Percentiles rank a stretch among this genome's conserved stretches.
These are phyloP conservation scores for Drosophila santomea DNA, from an alignment of 1,140 invertebrate species.

Conservation along the genomic window DNA sequence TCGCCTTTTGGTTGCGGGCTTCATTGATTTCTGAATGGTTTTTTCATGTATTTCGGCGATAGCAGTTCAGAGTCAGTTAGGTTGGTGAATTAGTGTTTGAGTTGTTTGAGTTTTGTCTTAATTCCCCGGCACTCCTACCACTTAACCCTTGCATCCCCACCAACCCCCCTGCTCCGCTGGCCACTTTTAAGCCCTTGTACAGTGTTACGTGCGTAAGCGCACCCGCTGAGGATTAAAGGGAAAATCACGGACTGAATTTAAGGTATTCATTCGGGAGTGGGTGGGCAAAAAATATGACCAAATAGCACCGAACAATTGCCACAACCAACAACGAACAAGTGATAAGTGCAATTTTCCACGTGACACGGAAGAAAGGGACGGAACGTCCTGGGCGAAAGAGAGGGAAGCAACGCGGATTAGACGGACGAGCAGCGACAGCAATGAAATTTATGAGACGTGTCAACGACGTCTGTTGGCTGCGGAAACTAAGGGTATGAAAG, in stretches of 20 bases:
- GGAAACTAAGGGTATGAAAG: not conserved
- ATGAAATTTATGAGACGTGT: constrained; percentile 77
- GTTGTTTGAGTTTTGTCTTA: constrained; percentile 38
- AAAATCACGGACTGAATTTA: constrained; percentile 28
- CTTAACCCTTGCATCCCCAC: not conserved
- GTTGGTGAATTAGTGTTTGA: constrained; percentile 36
- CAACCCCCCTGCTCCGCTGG: not conserved
- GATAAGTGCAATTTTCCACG: constrained; percentile 78
- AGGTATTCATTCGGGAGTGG: not conserved
- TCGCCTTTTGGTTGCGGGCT: constrained; percentile 12
- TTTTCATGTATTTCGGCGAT: constrained; percentile 9
- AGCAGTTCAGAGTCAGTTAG: constrained; percentile 31
- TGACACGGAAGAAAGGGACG: constrained; percentile 44
- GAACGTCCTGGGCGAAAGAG: constrained; percentile 2
- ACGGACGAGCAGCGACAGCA: constrained; percentile 64
- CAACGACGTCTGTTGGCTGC: constrained; percentile 26
- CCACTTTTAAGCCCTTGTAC: not conserved
- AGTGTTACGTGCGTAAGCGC: constrained; percentile 25
- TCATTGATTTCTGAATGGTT: constrained; percentile 31
- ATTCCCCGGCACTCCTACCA: not conserved
- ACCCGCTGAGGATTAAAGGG: constrained; percentile 24
- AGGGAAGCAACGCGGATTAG: constrained; percentile 56
- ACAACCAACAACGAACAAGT: constrained; percentile 29
- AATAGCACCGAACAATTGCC: not conserved
- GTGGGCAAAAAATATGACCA: not conserved